A percentile compares a stretch with the other conserved stretches of the same genome.
These are phyloP conservation scores for Oophaga sylvatica DNA, from an alignment of 2,797 vertebrate genomes.

Conservation along the genomic window DNA sequence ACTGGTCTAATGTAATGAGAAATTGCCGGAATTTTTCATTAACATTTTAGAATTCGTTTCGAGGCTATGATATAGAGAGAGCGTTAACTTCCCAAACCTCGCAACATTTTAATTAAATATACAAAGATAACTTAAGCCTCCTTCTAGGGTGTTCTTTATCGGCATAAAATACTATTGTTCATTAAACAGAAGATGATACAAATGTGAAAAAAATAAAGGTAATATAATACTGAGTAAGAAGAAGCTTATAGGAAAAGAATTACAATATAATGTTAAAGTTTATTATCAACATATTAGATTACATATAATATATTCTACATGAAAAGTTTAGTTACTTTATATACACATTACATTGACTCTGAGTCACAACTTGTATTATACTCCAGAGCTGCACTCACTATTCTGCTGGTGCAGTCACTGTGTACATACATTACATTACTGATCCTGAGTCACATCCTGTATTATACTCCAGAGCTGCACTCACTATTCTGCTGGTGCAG, in stretches of 20 bases:
- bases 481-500: too few relatives aligned
- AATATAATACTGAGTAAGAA: constrained; percentile 23
- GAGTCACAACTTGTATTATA: not conserved
- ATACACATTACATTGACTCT: not conserved
- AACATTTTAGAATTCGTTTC: constrained; percentile 39
- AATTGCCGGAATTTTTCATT: constrained; percentile 40
- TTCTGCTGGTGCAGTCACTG: too few relatives aligned
- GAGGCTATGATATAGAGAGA: constrained; percentile 29
- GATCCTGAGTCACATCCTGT: too few relatives aligned
- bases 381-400: not conserved
- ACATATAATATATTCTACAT: not conserved
- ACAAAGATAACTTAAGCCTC: constrained; percentile 40
- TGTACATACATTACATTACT: too few relatives aligned
- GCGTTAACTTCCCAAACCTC: constrained; percentile 32
- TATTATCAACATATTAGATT: not conserved
- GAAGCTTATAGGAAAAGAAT: not conserved
- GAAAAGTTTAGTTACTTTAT: not conserved
- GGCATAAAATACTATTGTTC: constrained; percentile 41
- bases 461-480: too few relatives aligned
- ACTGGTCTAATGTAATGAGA: constrained; percentile 20
- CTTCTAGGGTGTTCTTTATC: constrained; percentile 35
- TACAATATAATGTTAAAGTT: constrained; percentile 7
- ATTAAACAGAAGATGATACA: constrained; percentile 27
- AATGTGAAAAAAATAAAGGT: constrained; percentile 10
- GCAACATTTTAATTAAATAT: constrained; percentile 50